Conservation (phyloP, 2,888 invertebrate species). For the Lissocephala sabroskyi region DNA sequence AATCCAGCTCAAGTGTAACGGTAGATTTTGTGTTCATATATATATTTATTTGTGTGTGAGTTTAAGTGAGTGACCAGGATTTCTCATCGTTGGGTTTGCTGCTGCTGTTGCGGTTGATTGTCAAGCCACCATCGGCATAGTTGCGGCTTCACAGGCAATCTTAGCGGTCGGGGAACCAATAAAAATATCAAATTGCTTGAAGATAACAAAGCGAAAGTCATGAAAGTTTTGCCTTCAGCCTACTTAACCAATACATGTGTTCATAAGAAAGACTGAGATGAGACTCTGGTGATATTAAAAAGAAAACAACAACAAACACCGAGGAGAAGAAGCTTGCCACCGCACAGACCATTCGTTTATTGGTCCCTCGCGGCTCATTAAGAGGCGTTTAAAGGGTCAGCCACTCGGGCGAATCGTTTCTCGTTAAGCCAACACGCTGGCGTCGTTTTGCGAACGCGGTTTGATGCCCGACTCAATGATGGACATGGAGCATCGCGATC, state of each 20-base stretch:
- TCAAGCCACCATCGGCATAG: too few relatives aligned
- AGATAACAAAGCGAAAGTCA: too few relatives aligned
- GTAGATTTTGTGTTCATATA: too few relatives aligned
- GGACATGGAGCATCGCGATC: constrained; percentile 61
- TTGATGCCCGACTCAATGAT: constrained; percentile 60
- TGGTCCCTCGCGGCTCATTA: too few relatives aligned
- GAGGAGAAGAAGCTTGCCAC: not conserved
- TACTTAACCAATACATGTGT: not conserved
- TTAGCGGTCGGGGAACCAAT: too few relatives aligned
- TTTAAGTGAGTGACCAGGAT: constrained; percentile 1
- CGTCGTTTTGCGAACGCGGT: constrained; percentile 60
- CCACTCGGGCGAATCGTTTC: too few relatives aligned
- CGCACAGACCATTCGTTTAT: constrained; percentile 13
- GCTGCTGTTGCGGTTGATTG: too few relatives aligned
- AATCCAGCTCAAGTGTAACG: constrained; percentile 47
- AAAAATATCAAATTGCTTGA: too few relatives aligned
- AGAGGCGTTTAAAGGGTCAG: not conserved
- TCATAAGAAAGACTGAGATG: not conserved
- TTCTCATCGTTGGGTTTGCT: too few relatives aligned
- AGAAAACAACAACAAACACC: not conserved
- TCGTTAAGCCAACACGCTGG: constrained; percentile 43
- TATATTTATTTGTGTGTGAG: constrained; percentile 11
- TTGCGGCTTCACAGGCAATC: too few relatives aligned
- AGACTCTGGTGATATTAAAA: not conserved
- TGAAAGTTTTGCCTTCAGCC: not conserved